phyloP scores from a whole-genome alignment of 2,113 vertebrate species.

The Lophochroa leadbeateri region DNA sequence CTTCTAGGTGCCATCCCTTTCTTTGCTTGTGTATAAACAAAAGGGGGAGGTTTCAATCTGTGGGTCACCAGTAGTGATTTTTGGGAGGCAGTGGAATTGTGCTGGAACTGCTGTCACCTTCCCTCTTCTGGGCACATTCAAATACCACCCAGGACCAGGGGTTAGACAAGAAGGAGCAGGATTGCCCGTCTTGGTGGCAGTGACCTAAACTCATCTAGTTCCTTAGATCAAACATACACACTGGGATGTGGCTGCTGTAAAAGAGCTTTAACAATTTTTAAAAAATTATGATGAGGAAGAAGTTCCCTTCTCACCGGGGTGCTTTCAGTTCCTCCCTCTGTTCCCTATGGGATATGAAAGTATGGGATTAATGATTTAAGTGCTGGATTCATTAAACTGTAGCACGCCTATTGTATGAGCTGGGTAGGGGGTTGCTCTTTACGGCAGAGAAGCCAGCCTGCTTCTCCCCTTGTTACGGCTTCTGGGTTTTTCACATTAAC shows the following conservation, averaged over 20 bases:
- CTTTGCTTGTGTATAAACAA: not conserved
- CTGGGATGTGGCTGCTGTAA: not conserved
- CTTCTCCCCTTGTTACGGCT: not conserved
- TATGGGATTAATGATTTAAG: not conserved
- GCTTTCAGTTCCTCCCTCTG: not conserved
- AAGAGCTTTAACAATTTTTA: not conserved
- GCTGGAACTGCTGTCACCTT: not conserved
- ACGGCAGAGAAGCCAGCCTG: not conserved
- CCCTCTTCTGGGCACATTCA: not conserved
- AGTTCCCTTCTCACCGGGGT: not conserved
- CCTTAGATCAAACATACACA: not conserved
- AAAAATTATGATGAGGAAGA: not conserved
- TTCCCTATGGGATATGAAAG: not conserved
- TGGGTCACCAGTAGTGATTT: not conserved
- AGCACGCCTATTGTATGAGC: too few species aligned
- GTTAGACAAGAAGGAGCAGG: not conserved
- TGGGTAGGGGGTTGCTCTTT: not conserved
- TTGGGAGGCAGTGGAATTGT: not conserved
- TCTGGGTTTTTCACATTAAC: not conserved
- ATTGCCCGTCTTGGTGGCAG: accelerated
- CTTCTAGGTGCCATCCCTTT: not conserved
- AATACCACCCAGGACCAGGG: accelerated
- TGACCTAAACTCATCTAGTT: not conserved
- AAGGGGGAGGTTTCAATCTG: not conserved
- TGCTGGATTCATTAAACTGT: not conserved